These are phyloP conservation scores for Danio jaintianensis DNA, from an alignment of 2,797 vertebrate species.

Conservation along the genomic window DNA sequence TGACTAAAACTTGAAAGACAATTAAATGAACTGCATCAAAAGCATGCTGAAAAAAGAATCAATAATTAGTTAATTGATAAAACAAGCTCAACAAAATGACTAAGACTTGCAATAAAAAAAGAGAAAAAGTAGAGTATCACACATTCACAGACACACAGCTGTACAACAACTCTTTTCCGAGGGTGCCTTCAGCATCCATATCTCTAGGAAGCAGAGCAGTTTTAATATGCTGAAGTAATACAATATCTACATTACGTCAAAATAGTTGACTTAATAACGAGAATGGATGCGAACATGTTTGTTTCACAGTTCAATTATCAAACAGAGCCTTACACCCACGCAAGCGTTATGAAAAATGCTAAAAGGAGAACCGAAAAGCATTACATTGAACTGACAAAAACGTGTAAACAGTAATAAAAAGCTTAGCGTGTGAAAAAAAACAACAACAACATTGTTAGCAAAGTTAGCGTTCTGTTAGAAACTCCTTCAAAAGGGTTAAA, in stretches of 20 bases:
- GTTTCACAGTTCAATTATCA: constrained; percentile 1
- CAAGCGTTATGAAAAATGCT: neutral
- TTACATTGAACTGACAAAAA: neutral
- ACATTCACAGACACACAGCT: constrained; percentile 18
- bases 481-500: neutral
- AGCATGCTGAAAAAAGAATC: too few species aligned
- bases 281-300: neutral
- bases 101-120: too few species aligned
- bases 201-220: neutral
- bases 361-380: neutral
- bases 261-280: neutral
- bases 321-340: neutral
- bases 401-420: neutral
- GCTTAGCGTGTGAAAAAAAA: neutral
- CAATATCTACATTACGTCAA: neutral
- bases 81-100: neutral
- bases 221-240: neutral
- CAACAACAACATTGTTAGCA: neutral
- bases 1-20: too few species aligned
- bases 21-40: too few species aligned
- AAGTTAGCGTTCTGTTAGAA: neutral
- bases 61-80: too few species aligned
- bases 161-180: neutral
- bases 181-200: neutral
- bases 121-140: constrained; percentile 20